Evolutionary conservation across 92 coral and sea anemone genomes (phyloP).

Genomic region (Epizoanthus fatuus): DNA sequence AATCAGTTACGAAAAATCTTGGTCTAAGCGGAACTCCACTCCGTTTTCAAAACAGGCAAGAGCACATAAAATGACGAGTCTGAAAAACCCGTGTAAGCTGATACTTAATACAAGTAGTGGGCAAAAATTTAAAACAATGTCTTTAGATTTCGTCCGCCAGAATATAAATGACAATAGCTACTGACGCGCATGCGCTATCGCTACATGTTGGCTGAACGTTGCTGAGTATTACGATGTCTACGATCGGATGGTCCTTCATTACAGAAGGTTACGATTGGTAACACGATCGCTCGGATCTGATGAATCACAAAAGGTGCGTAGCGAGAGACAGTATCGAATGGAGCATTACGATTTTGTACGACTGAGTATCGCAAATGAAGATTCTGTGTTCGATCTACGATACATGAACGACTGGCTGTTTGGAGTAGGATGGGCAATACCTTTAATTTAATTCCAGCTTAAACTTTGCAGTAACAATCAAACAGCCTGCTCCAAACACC

Average conservation of each 20-base stretch:
- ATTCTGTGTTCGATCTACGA: no score
- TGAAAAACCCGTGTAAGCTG: neutral
- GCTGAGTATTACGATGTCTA: neutral
- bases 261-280: neutral
- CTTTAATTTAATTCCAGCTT: no score
- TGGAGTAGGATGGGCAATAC: no score
- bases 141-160: neutral
- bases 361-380: no score
- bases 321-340: no score
- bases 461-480: no score
- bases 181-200: constrained; percentile 7
- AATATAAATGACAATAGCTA: neutral
- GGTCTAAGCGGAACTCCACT: neutral
- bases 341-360: no score
- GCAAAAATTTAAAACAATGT: neutral
- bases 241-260: neutral
- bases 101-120: constrained; percentile 33
- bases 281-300: neutral
- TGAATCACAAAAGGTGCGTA: no score
- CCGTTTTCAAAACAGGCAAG: neutral
- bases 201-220: neutral
- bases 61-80: constrained; percentile 18
- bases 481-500: no score
- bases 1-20: neutral
- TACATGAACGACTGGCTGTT: no score